Evolutionary conservation across 1,140 invertebrate genomes (phyloP).

Genomic region (Drosophila ficusphila): DNA sequence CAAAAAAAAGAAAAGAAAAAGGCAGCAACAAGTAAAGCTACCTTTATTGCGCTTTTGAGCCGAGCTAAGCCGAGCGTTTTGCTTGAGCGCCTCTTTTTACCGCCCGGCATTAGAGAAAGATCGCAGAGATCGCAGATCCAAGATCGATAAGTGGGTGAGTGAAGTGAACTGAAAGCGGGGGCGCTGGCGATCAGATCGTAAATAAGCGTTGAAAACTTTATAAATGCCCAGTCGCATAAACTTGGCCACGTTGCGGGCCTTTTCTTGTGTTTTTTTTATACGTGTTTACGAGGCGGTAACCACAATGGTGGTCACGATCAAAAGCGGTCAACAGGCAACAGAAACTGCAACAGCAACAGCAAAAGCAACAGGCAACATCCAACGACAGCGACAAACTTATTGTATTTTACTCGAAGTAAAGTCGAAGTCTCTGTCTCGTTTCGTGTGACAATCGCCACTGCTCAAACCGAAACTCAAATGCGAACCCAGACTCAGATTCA

Average conservation of each 20-base stretch:
- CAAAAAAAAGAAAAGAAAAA: too few species aligned
- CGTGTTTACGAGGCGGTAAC: slow-evolving; percentile 80
- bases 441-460: slow-evolving; percentile 72
- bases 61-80: slow-evolving; percentile 20
- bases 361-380: slow-evolving; percentile 2
- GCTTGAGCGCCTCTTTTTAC: slow-evolving; percentile 27
- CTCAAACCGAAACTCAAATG: slow-evolving; percentile 10
- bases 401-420: slow-evolving; percentile 43
- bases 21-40: slow-evolving; percentile 3
- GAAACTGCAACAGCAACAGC: slow-evolving; percentile 12
- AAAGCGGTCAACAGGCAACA: slow-evolving; percentile 66
- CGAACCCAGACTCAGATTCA: slow-evolving; percentile 9
- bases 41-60: slow-evolving; percentile 16
- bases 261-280: slow-evolving; percentile 41
- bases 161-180: slow-evolving; percentile 23
- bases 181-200: slow-evolving; percentile 60
- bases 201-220: slow-evolving; percentile 81
- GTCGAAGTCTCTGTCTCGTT: slow-evolving; percentile 6
- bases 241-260: slow-evolving; percentile 40
- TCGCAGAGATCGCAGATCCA: slow-evolving; percentile 20
- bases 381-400: slow-evolving; percentile 36
- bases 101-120: slow-evolving; percentile 19
- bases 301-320: slow-evolving; percentile 81
- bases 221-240: slow-evolving; percentile 74
- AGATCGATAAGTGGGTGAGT: slow-evolving; percentile 41